A percentile compares a stretch with the other conserved stretches of the same genome.
Conservation (phyloP, 2,888 invertebrate genomes). For the Adelognathus sp. region DNA sequence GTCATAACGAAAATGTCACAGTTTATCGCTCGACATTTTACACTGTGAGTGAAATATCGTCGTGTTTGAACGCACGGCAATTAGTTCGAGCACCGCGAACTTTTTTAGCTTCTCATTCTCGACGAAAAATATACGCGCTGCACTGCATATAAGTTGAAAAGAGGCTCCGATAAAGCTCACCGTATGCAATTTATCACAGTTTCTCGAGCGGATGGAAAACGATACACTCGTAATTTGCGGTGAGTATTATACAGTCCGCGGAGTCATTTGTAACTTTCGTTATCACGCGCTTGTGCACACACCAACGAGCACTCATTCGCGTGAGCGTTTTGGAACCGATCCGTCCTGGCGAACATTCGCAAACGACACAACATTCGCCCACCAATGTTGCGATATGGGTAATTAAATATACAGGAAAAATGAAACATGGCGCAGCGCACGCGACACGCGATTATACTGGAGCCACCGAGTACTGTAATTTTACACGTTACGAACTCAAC, state of each 20-base stretch:
- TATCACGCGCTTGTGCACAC: constrained; percentile 16
- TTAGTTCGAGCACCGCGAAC: constrained; percentile 28
- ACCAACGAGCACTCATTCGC: constrained; percentile 29
- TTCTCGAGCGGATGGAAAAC: constrained; percentile 14
- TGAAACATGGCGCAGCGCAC: constrained; percentile 5
- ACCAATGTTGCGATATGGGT: constrained; percentile 8
- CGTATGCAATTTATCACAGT: constrained; percentile 32
- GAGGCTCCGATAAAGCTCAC: constrained; percentile 52
- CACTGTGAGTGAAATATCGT: constrained; percentile 30
- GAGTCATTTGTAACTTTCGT: constrained; percentile 2
- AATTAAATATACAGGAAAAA: background rate
- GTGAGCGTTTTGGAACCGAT: constrained; percentile 29
- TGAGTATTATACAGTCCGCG: background rate
- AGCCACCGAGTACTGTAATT: constrained; percentile 29
- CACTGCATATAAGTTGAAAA: background rate
- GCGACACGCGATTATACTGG: constrained; percentile 22
- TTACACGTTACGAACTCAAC: constrained; percentile 26
- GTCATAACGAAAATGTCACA: background rate
- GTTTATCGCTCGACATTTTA: constrained; percentile 20
- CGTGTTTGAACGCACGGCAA: constrained; percentile 34
- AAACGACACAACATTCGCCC: constrained; percentile 10
- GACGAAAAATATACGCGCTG: constrained; percentile 27
- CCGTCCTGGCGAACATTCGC: constrained; percentile 35
- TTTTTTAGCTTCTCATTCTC: constrained; percentile 9
- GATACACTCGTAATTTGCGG: constrained; percentile 47